Evolutionary conservation across 2,888 invertebrate species (phyloP), one percentile per base, ranked within the genome.

Genomic region (Sphecodes monilicornis): DNA sequence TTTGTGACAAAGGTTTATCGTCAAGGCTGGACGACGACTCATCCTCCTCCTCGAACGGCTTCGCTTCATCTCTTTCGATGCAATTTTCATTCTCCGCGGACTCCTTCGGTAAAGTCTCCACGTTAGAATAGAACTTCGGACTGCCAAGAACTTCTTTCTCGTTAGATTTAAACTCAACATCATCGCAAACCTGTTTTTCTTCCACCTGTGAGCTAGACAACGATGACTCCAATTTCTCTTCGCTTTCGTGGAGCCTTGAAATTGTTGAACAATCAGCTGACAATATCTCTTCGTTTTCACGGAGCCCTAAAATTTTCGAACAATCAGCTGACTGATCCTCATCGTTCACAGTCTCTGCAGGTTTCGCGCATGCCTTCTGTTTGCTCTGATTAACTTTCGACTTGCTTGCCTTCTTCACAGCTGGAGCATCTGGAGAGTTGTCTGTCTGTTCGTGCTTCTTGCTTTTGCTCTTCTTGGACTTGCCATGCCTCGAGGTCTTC

Each of bases 1-100:
- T n/a, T 75, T 90, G 84, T 0, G 88, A 80, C 46, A 89, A 11
- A 0, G 90, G 90, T 46, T 88, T 86, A 68, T 90, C 89, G 0
- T 82, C 83, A 0, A 89, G 68, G 50, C 89, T 89, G 0, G 89
- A 89, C 0, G 84, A 84, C 0, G 87, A 85, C 13, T 78, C 83
- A 1, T 88, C 87, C 1, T 78, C 78, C 18, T 74, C 77, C 0
- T 54, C 16, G 26, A 75, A 64, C 0, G 39, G 16, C 4, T 76
- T 32, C 11, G 13, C 3, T 36, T 70, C 50, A 0, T 43, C n/a
- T 43, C 32, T 57, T n/a, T 39, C 60, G 4, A 29, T 36, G 1
- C 10, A 43, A 2, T 32, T 46, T 0, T 29, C n/a, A 8, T 29
- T 13, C 32, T 73, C 32, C 1, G 0, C 6, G 0, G 16, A 13